Base-by-base conservation (phyloP, 2,888 invertebrate species). In the Clanis bilineata region DNA sequence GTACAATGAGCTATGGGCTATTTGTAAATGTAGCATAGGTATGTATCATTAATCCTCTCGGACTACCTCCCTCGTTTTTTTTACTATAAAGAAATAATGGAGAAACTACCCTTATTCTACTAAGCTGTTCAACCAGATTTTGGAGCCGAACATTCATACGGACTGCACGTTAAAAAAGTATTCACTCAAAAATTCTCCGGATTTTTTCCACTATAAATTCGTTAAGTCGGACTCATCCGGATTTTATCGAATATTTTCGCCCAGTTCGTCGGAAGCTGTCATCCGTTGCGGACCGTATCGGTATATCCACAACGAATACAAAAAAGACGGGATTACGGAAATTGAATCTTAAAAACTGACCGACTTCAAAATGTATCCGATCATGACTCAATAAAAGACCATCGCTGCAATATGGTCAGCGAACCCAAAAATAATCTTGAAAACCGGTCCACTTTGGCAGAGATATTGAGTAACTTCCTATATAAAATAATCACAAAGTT, bases 141-240 rank as follows among this genome's bases (percentile, higher is more conserved):
- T 28, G 28, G 7, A 18, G 10, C 7, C 18, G 28, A 28, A 32
- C 10, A 18, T 10, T 32, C 18, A n/a, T 18, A 18, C 51, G 21
- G 32, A 51, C 51, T 28, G 51, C 28, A 9, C 4, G 21, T 10
- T 15, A 28, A 51, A 51, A 51, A 51, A 28, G 32, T 18, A 28
- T 10, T 51, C 1, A 5, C 18, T 51, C 1, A 5, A 28, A 28
- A 51, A 18, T 28, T 18, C 9, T 51, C n/a, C n/a, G 28, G 28
- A 18, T 18, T 32, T 51, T 32, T 32, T 18, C 12, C 51, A 23
- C 32, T 51, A 9, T 18, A 32, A 51, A 18, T 32, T 32, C 51
- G 28, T 28, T 51, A 51, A 51, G 32, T 28, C 18, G 51, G 51
- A 18, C 51, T 51, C 51, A 51, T 51, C 32, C 51, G 51, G 51